Evolutionary conservation across 2,797 vertebrate genomes (phyloP), one percentile per base, ranked within the genome.

Genomic region (Poecilia picta): DNA sequence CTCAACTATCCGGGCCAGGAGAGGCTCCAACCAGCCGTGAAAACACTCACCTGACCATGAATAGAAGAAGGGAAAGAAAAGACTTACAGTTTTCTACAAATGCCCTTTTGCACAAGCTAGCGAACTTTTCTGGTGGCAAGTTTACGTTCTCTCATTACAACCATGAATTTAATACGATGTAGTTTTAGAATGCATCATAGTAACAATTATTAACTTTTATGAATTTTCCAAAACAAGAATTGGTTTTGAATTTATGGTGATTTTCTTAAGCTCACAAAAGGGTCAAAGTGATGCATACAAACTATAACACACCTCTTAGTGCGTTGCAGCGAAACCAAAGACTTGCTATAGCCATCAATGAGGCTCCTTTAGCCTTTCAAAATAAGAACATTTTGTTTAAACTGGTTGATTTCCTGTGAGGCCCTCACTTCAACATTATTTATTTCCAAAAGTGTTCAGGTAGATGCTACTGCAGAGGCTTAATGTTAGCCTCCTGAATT

Each of bases 21-120:
- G 95, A 1, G 98, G 98, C 86, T 99, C 98, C 33, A 99, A 92
- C 98, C 98, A 99, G 31, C 98, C 97, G 0, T 97, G 96, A 91
- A 99, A 99, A 89, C 98, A 99, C 88, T 99, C 98, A 2, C 98
- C 98, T 99, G 83, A 3, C 55, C 4, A 64, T n/a, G 8, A 28
- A 47, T 8, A 70, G 8, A 41, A 55, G 8, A 41, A 55, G 18
- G 13, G 5, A 74, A 13, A 78, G 13, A 49, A 13, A 59, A 47
- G 2, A 41, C 15, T 49, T 76, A 51, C 25, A 73, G 7, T 70
- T 43, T 43, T 43, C 12, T 43, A 70, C 23, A 70, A 43, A 13
- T 15, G 66, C 66, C 25, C 39, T 70, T 12, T 23, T 43, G 23
- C 39, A 70, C 23, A 70, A 43, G n/a, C 23, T 43, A 70, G n/a